phyloP scores from a whole-genome alignment of 2,797 vertebrate genomes.

The Telmatherina bonti region DNA sequence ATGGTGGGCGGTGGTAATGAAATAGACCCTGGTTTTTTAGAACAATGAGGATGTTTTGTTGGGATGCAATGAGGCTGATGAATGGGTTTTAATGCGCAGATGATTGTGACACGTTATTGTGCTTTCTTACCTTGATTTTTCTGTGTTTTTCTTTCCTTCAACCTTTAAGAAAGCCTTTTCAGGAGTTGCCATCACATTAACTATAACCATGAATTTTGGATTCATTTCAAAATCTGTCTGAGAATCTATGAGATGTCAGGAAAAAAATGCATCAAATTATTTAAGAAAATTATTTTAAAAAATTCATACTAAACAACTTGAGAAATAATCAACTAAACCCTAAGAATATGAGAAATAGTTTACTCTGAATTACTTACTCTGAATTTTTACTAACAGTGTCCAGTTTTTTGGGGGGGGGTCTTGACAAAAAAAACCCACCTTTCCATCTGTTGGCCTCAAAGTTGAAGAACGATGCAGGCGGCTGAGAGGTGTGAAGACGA shows the following conservation, averaged over 20 bases:
- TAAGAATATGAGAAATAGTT: slow-evolving; percentile 19
- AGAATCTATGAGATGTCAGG: slow-evolving; percentile 1
- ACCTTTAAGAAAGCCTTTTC: background rate
- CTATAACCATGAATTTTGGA: slow-evolving; percentile 9
- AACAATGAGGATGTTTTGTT: slow-evolving; percentile 59
- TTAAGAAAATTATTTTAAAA: slow-evolving; percentile 17
- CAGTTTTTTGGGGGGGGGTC: slow-evolving; percentile 31
- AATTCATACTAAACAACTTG: slow-evolving; percentile 20
- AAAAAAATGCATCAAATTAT: slow-evolving; percentile 11
- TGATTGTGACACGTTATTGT: slow-evolving; percentile 61
- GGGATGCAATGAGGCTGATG: slow-evolving; percentile 45
- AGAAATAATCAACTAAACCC: slow-evolving; percentile 16
- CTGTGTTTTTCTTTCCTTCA: background rate
- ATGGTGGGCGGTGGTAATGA: slow-evolving; percentile 31
- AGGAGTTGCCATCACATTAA: slow-evolving; percentile 20
- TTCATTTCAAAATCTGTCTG: background rate
- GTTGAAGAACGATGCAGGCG: slow-evolving; percentile 27
- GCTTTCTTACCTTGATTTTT: slow-evolving; percentile 65
- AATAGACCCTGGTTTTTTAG: slow-evolving; percentile 42
- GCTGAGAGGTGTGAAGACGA: slow-evolving; percentile 30
- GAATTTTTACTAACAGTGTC: slow-evolving; percentile 37
- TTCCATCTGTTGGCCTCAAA: slow-evolving; percentile 38
- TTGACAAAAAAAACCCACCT: slow-evolving; percentile 55
- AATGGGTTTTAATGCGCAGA: slow-evolving; percentile 52
- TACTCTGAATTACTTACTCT: slow-evolving; percentile 45